These are phyloP conservation scores for Alaudala cheleensis DNA, from an alignment of 2,113 vertebrate species.

Conservation along the genomic window DNA sequence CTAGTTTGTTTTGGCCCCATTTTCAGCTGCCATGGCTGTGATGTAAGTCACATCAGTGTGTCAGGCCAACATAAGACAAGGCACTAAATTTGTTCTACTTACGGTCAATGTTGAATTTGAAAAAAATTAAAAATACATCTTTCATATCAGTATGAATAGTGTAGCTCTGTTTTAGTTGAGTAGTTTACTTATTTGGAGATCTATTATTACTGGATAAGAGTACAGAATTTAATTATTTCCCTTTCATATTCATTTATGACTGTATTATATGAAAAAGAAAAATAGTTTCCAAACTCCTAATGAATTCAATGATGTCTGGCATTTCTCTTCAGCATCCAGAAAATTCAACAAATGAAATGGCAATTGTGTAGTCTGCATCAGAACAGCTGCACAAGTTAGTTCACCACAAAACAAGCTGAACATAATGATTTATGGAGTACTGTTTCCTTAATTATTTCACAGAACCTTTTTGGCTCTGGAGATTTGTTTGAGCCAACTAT, in stretches of 20 bases:
- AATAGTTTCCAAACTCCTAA: not conserved
- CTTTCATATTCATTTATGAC: not conserved
- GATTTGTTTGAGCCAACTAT: conserved; percentile 24
- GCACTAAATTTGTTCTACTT: not conserved
- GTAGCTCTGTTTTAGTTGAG: not conserved
- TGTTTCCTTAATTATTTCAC: conserved; percentile 55
- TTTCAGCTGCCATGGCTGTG: not conserved
- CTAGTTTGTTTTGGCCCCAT: not conserved
- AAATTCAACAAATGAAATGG: conserved; percentile 4
- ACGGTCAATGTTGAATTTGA: not conserved
- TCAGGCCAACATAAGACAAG: not conserved
- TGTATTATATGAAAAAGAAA: not conserved
- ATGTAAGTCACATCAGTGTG: not conserved
- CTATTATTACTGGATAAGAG: not conserved
- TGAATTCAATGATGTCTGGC: not conserved
- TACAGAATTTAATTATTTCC: not conserved
- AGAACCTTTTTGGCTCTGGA: conserved; percentile 9
- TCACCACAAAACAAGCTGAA: not conserved
- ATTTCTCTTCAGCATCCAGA: not conserved
- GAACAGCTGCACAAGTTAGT: conserved; percentile 19
- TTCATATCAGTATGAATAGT: not conserved
- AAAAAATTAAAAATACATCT: not conserved
- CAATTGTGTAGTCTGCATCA: conserved; percentile 2
- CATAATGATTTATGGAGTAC: conserved; percentile 40
- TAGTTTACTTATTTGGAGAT: not conserved